Base-by-base conservation (phyloP, 2,888 invertebrate genomes). In the Caenorhabditis virilis region DNA sequence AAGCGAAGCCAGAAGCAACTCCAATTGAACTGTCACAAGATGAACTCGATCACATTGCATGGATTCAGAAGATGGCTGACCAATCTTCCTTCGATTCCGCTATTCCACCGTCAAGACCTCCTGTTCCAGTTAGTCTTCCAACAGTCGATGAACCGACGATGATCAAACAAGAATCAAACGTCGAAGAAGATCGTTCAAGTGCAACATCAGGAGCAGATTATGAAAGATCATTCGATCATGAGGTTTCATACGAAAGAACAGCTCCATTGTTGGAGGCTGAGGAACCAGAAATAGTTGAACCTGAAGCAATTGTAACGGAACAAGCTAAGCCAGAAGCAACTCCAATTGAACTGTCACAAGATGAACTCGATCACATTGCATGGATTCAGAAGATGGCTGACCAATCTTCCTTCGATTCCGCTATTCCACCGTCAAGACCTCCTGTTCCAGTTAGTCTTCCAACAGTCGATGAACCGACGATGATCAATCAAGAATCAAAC, bases 21-120 rank as follows among this genome's bases (percentile, higher is more conserved):
- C 30, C 30, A 30, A 9, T 9, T 52, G 54, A 26, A 22, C 36
- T 72, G 7, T 59, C 68, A 15, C 48, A 62, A 25, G 67, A 68
- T 43, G 69, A 75, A 42, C 30, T 69, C 11, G 61, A 69, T 50
- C 63, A 69, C 30, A 60, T 67, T 26, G 43, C 35, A 35, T 43
- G 47, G 35, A 55, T 65, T 27, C 39, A 43, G 18, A 41, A 36
- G 36, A 36, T 58, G 42, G 62, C 53, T 15, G 56, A 49, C 47
- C 47, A 18, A 45, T 16, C 39, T 6, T 39, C 36, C 11, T 36
- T 36, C n/a, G 36, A 36, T 7, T 5, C 9, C 2, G 6, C 11
- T 11, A 2, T 22, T 20, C 18, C 16, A 38, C 27, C 50, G 2
- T n/a, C 50, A 23, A 6, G 2, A 13, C 26, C 38, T 22, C 26